phyloP scores from a whole-genome alignment of 2,888 invertebrate species.

The Adineta ricciae region DNA sequence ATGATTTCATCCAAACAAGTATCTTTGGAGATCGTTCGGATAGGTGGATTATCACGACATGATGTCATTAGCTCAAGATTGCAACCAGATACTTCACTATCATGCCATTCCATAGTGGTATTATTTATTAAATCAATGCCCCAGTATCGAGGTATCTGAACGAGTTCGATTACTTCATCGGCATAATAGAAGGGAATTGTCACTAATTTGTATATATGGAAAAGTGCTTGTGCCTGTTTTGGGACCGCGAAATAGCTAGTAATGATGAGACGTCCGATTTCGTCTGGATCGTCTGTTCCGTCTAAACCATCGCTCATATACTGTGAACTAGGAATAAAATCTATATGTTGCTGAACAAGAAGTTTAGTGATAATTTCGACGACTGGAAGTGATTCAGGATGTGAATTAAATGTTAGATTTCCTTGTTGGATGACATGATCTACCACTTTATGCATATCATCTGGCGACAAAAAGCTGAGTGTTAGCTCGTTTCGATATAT shows the following conservation, averaged over 20 bases:
- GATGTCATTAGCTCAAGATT: too few relatives aligned
- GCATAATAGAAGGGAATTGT: neutral
- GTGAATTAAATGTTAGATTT: neutral
- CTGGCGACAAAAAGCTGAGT: neutral
- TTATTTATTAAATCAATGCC: too few relatives aligned
- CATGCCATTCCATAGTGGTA: too few relatives aligned
- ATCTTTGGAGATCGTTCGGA: too few relatives aligned
- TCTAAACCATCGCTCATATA: neutral
- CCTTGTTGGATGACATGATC: neutral
- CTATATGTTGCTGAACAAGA: neutral
- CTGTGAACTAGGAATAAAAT: neutral
- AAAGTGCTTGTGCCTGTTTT: too few relatives aligned
- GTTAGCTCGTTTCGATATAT: neutral
- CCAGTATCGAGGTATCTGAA: too few relatives aligned
- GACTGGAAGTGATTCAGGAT: neutral
- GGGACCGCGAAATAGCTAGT: too few relatives aligned
- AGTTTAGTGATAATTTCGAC: neutral
- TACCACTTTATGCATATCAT: neutral
- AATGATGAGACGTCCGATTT: too few relatives aligned
- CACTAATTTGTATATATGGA: neutral
- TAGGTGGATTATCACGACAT: too few relatives aligned
- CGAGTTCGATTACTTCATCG: too few relatives aligned
- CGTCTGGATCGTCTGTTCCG: neutral
- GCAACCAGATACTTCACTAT: too few relatives aligned
- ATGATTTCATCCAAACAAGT: too few relatives aligned